These are phyloP conservation scores for Ptychadena robeensis DNA, from an alignment of 2,797 vertebrate species.

Conservation along the genomic window DNA sequence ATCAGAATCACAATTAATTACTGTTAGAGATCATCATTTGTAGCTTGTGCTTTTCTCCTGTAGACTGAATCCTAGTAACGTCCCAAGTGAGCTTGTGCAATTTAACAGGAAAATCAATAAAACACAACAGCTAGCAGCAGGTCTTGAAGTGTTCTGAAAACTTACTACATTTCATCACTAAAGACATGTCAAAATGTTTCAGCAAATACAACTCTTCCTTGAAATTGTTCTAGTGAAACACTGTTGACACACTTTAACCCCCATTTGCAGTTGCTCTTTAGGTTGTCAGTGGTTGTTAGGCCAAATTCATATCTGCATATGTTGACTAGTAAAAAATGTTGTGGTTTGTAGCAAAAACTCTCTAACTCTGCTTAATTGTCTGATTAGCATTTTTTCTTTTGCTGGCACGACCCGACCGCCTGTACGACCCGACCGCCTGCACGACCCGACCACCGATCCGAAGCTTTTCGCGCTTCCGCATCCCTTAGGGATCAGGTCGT, in stretches of 20 bases:
- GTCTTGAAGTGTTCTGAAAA: constrained; percentile 85
- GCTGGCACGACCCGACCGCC: no score
- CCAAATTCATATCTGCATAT: constrained; percentile 74
- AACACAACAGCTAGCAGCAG: constrained; percentile 85
- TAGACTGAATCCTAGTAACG: constrained; percentile 85
- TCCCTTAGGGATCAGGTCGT: no score
- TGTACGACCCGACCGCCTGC: no score
- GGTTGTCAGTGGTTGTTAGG: constrained; percentile 92
- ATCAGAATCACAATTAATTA: constrained; percentile 97
- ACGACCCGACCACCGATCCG: no score
- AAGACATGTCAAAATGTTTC: constrained; percentile 92
- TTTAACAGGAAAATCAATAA: constrained; percentile 94
- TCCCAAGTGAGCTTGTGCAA: constrained; percentile 87
- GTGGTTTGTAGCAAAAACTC: no score
- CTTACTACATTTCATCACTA: constrained; percentile 77
- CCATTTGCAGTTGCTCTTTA: constrained; percentile 81
- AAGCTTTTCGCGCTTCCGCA: no score
- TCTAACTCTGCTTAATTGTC: no score
- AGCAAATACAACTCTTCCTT: constrained; percentile 79
- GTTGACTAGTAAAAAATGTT: constrained; percentile 74
- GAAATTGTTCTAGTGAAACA: constrained; percentile 94
- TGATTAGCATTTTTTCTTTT: no score
- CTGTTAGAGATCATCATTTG: constrained; percentile 85
- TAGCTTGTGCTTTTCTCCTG: constrained; percentile 80
- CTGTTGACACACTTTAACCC: constrained; percentile 97